Conservation (phyloP, 35 echinoderm and acorn worm species). For the Ophiothrix spiculata region DNA sequence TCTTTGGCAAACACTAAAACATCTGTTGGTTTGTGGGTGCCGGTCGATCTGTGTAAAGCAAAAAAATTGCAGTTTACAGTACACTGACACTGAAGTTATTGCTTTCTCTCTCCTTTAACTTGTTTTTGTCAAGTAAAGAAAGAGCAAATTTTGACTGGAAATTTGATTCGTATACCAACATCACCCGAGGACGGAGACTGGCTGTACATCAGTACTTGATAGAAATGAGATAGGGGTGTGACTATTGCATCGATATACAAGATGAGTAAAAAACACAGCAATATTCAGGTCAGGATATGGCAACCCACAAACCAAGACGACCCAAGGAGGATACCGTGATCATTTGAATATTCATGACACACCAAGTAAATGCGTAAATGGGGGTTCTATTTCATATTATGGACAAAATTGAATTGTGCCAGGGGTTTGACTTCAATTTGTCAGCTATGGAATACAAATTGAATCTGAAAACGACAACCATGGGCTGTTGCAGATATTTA, state of each 20-base stretch:
- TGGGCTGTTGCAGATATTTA: no score
- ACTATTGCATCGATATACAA: neutral
- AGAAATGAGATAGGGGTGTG: conserved; percentile 3
- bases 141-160: neutral
- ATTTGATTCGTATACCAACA: conserved; percentile 1
- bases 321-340: neutral
- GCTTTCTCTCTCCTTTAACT: no score
- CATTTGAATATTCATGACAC: neutral
- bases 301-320: neutral
- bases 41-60: no score
- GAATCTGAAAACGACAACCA: no score
- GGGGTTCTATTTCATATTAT: neutral
- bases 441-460: no score
- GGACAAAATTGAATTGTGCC: neutral
- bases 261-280: neutral
- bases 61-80: no score
- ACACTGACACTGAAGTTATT: no score
- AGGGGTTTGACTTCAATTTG: no score
- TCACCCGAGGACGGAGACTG: neutral
- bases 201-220: neutral
- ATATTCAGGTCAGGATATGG: neutral
- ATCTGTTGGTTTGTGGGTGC: no score
- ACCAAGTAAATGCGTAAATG: neutral
- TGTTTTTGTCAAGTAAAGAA: no score
- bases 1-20: no score